Evolutionary conservation across 2,113 vertebrate genomes (phyloP).

Genomic region (Otolemur garnettii): DNA sequence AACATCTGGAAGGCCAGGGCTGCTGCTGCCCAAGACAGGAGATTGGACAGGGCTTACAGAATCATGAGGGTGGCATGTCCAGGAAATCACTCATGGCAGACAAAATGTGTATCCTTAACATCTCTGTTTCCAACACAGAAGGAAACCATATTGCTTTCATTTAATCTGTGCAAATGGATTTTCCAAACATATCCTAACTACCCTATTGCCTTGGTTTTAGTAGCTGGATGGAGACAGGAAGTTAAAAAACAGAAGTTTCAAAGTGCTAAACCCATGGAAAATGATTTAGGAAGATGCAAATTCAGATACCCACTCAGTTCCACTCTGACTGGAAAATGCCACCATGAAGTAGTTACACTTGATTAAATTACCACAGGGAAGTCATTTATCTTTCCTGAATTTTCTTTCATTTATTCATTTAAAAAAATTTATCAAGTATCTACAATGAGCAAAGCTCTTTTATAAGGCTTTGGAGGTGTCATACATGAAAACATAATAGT

Average conservation of each 20-base stretch:
- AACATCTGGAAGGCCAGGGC: background rate
- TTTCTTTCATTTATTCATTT: slow-evolving; percentile 43
- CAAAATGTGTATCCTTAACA: slow-evolving; percentile 57
- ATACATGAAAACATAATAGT: background rate
- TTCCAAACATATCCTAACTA: background rate
- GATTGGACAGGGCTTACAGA: background rate
- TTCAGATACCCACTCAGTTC: background rate
- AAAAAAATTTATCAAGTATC: background rate
- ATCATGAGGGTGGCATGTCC: background rate
- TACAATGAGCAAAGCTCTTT: slow-evolving; percentile 2
- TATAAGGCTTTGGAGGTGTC: background rate
- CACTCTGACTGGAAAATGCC: background rate
- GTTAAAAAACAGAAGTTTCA: slow-evolving; percentile 7
- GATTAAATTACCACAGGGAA: background rate
- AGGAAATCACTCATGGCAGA: slow-evolving; percentile 70
- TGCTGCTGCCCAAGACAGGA: background rate
- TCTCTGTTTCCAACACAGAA: slow-evolving; percentile 74
- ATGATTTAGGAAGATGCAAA: slow-evolving; percentile 15
- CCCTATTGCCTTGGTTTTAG: background rate
- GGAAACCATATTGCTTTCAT: slow-evolving; percentile 66
- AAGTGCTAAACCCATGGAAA: slow-evolving; percentile 7
- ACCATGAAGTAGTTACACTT: background rate
- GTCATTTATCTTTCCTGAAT: background rate
- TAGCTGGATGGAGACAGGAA: background rate
- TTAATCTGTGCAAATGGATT: background rate